These are phyloP conservation scores for Vanessa atalanta DNA, from an alignment of 1,140 invertebrate species.

Conservation along the genomic window DNA sequence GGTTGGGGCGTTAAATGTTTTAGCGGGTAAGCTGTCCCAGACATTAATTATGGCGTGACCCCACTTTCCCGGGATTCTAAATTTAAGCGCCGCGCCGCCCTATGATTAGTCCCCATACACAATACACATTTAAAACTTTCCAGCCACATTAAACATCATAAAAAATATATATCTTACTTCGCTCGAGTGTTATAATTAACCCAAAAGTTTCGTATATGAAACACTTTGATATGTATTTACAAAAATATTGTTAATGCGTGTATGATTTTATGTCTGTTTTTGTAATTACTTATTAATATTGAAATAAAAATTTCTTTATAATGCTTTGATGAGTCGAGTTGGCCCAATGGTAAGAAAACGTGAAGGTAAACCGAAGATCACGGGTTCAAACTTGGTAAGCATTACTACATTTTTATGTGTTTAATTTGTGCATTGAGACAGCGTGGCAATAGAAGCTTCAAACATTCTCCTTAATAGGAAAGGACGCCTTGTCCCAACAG, in stretches of 20 bases:
- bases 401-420: too few species aligned
- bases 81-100: slow-evolving; percentile 39
- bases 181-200: slow-evolving; percentile 26
- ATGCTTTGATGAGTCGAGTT: too few species aligned
- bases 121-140: slow-evolving; percentile 38
- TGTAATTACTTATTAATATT: too few species aligned
- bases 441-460: too few species aligned
- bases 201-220: slow-evolving; percentile 3
- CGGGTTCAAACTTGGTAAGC: too few species aligned
- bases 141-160: slow-evolving; percentile 38
- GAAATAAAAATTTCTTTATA: too few species aligned
- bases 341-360: too few species aligned
- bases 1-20: slow-evolving; percentile 21
- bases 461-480: too few species aligned
- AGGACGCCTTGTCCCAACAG: too few species aligned
- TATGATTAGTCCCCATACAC: slow-evolving; percentile 49
- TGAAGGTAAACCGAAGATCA: too few species aligned
- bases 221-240: neutral
- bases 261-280: neutral
- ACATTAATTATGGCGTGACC: slow-evolving; percentile 37
- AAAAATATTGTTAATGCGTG: neutral
- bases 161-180: slow-evolving; percentile 25
- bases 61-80: slow-evolving; percentile 38
- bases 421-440: too few species aligned
- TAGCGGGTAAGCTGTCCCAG: slow-evolving; percentile 29